Base-by-base conservation (phyloP, 2,888 invertebrate genomes). In the Lacanobia wlatinum region DNA sequence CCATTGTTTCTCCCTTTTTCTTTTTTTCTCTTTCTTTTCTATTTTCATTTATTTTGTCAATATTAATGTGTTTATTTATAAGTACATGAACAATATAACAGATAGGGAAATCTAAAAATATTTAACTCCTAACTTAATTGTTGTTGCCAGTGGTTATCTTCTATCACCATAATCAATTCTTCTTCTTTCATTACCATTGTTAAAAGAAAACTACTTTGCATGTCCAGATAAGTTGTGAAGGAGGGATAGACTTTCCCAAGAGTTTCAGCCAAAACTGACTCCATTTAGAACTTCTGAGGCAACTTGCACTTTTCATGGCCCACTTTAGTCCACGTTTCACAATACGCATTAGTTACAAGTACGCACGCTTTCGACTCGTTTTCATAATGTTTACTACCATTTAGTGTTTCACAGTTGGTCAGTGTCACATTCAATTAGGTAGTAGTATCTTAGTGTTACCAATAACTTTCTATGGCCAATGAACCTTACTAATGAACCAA, bases 371-470 rank as follows among this genome's bases (percentile, higher is more conserved):
- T 78, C 73, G 28, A 72, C 58, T 73, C 43, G 53, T 84, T 83
- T 83, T 78, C 80, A 78, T 80, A 85, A 83, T 80, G 73, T 76
- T 77, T 75, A 72, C 83, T 59, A 70, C 76, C 69, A 69, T 70
- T 84, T 80, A 80, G 83, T 84, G 70, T 63, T 73, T 70, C 50
- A 69, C 38, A 64, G 50, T 79, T 52, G 79, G 82, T 82, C 76
- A 78, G 63, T 34, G n/a, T 16, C 28, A 28, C 4, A 34, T 55
- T 28, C 28, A 55, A 55, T 55, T 28, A 55, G 46, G 18, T 52
- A 21, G 21, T 58, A 38, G 10, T 10, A 56, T 21, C 21, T 40
- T 40, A 21, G 40, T 21, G n/a, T 38, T 23, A 38, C 14, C 55
- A 62, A 28, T 62, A 23, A 65, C 50, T 40, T 38, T 38, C 0